Base-by-base conservation (phyloP, 1,140 invertebrate species). In the Musca domestica region DNA sequence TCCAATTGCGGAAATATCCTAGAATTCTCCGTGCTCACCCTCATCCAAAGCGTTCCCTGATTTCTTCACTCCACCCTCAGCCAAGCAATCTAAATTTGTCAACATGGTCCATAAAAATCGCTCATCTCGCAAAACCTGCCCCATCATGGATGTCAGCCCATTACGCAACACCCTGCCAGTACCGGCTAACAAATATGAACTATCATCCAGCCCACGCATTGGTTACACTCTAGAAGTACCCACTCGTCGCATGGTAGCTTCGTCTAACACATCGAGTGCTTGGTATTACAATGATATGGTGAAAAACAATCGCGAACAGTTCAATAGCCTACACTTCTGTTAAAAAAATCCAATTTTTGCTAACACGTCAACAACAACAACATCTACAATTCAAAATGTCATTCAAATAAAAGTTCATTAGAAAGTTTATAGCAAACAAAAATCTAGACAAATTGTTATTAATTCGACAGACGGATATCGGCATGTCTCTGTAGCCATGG, bases 1-100 rank as follows among this genome's bases (percentile, higher is more conserved):
- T 78, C 75, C 56, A 80, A 78, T 69, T 78, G 78, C 75, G 78
- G 71, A 34, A 80, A 80, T 70, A 66, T 71, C 70, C 74, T 80
- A 66, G 78, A 80, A 73, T 80, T 78, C 68, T 73, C 75, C n/a
- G 73, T 80, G 23, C 73, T 80, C 17, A 77, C 74, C 3, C 78
- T 71, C 10, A 68, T 78, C 30, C 75, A 79, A 71, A 80, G 72
- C 73, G 78, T 80, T 64, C 78, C 78, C 70, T 80, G 78, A 80
- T 71, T 68, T 9, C 22, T 20, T 41, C 7, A 15, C 20, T 17
- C 27, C 56, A 20, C 19, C 49, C 4, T 7, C 17, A 41, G 49
- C 17, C 54, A 63, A 30, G 46, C 51, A 54, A 48, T 15, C 41
- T 46, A 67, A 70, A 56, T 64, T 20, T 58, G 49, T 47, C 58